These are phyloP conservation scores for Eucriotettix oculatus DNA, from an alignment of 2,888 invertebrate genomes.

Conservation along the genomic window DNA sequence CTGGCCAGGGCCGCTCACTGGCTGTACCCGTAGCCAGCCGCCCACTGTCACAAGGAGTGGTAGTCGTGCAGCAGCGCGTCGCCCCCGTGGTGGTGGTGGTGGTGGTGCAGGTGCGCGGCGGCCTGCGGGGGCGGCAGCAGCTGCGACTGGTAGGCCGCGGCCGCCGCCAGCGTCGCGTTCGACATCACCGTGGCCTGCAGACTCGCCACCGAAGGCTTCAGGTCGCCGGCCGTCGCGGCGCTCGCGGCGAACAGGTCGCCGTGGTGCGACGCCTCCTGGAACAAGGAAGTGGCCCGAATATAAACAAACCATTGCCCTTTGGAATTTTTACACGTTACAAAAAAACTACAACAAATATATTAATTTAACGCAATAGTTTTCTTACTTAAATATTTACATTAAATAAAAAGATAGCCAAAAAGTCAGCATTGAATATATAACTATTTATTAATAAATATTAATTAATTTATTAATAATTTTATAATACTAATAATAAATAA, in stretches of 20 bases:
- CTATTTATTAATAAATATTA: too few species aligned
- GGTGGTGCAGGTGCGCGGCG: constrained; percentile 7
- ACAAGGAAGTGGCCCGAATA: too few species aligned
- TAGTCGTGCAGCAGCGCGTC: constrained; percentile 20
- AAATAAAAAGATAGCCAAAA: too few species aligned
- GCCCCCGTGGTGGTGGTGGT: constrained; percentile 12
- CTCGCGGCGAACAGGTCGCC: constrained; percentile 11
- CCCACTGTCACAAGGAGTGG: constrained; percentile 23
- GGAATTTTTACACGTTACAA: too few species aligned
- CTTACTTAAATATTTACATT: too few species aligned
- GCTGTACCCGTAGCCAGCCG: constrained; percentile 21
- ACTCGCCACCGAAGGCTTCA: constrained; percentile 17
- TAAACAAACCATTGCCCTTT: too few species aligned
- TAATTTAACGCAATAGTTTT: too few species aligned
- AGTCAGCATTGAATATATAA: too few species aligned
- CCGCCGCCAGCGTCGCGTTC: constrained; percentile 16
- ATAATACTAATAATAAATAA: too few species aligned
- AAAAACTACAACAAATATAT: too few species aligned
- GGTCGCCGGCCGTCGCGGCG: not conserved
- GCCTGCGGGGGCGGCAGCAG: constrained; percentile 10
- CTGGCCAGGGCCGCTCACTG: constrained; percentile 14
- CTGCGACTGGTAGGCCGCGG: constrained; percentile 1
- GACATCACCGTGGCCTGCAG: constrained; percentile 18
- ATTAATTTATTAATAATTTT: too few species aligned
- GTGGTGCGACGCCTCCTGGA: constrained; percentile 16